Percentiles rank a stretch among this genome's conserved stretches.
Evolutionary conservation across 1,140 invertebrate species (phyloP).

Genomic region (Heterodera carotae): DNA sequence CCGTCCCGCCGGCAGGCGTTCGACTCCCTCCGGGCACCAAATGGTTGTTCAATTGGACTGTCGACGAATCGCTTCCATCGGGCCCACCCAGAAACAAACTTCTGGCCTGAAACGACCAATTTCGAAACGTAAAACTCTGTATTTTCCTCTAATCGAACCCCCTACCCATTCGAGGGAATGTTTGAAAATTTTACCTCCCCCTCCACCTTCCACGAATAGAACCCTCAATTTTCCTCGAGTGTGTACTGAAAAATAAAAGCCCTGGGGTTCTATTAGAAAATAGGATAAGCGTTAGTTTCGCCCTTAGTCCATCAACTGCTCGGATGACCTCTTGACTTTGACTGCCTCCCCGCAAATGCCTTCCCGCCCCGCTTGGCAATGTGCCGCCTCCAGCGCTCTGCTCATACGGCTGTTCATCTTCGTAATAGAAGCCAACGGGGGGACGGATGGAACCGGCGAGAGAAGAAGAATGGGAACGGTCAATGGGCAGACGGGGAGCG

Average conservation of each 20-base stretch:
- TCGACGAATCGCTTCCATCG: slow-evolving; percentile 17
- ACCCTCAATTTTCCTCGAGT: no score
- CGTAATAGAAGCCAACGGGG: slow-evolving; percentile 54
- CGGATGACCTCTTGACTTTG: slow-evolving; percentile 18
- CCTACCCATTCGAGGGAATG: no score
- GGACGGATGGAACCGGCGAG: slow-evolving; percentile 38
- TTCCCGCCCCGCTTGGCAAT: slow-evolving; percentile 3
- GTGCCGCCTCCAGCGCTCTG: neutral
- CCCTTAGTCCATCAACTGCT: neutral
- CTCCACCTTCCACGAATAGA: no score
- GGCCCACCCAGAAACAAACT: slow-evolving; percentile 53
- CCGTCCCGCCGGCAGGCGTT: neutral
- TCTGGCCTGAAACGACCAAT: slow-evolving; percentile 42
- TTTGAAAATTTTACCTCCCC: no score
- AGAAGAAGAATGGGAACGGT: slow-evolving; percentile 18
- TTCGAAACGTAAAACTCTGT: no score
- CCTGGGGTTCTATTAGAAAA: no score
- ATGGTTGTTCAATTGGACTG: slow-evolving; percentile 10
- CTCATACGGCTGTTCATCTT: slow-evolving; percentile 51
- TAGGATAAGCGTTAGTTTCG: no score
- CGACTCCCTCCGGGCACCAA: slow-evolving; percentile 1
- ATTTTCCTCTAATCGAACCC: no score
- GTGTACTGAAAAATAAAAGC: no score
- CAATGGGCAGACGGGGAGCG: slow-evolving; percentile 13
- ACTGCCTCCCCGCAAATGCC: slow-evolving; percentile 14